phyloP scores from a whole-genome alignment of 2,113 vertebrate species.

The Aramus guarauna region DNA sequence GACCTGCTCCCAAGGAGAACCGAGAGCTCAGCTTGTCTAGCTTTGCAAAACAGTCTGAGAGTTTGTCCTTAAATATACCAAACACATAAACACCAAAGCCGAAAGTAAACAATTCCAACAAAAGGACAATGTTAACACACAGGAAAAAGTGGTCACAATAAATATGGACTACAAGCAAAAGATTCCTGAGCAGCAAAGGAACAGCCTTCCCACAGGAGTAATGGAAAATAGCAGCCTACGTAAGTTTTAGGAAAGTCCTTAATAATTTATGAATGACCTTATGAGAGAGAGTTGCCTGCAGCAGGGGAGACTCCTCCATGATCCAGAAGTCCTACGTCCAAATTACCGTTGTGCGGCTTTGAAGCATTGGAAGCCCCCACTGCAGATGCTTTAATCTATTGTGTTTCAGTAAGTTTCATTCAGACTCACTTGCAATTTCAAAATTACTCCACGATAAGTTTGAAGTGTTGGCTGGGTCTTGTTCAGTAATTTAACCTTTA shows the following conservation, averaged over 20 bases:
- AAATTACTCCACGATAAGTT: neutral
- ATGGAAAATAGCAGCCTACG: neutral
- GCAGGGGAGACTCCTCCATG: neutral
- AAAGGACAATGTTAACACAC: neutral
- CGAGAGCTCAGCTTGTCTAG: neutral
- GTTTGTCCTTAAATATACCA: neutral
- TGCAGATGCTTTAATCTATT: neutral
- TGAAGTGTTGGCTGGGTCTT: neutral
- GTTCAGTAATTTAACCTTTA: neutral
- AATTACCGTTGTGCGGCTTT: rapidly evolving
- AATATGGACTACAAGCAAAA: rapidly evolving
- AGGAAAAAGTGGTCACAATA: neutral
- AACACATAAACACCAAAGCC: neutral
- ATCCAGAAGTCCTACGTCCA: neutral
- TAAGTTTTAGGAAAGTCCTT: neutral
- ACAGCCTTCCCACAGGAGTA: neutral
- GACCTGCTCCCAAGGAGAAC: neutral
- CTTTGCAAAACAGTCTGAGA: neutral
- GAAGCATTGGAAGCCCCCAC: rapidly evolving
- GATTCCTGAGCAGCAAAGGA: neutral
- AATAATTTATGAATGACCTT: neutral
- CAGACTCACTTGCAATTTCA: rapidly evolving
- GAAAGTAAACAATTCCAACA: neutral
- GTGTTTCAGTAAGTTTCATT: neutral
- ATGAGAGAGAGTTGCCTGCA: neutral